Evolutionary conservation across 2,113 vertebrate genomes (phyloP), one percentile per base, ranked within the genome.

Genomic region (Maccullochella peelii): DNA sequence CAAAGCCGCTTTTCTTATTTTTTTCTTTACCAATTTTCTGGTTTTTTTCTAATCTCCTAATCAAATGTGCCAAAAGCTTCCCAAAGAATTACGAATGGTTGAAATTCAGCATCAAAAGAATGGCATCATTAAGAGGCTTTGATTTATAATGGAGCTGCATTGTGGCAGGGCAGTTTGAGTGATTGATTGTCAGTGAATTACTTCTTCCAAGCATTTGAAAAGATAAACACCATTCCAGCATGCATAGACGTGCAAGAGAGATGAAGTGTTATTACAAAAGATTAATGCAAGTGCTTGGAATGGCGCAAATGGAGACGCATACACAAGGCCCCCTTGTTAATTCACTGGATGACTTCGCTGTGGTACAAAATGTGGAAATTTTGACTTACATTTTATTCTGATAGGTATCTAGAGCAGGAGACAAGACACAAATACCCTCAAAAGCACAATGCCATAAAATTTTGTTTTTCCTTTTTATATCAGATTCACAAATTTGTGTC

Each of bases 21-120:
- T 73, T 82, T 94, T 96, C 27, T 49, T 61, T 91, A 44, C 61
- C 75, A 66, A 94, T 95, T 95, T 94, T 95, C 87, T 89, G 8
- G 80, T 72, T 65, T 66, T 96, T 93, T 38, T 38, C 86, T 94
- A 95, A 95, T 96, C 93, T 90, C 82, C 27, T 92, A 95, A 98
- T 97, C 96, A 98, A 97, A 97, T 95, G 86, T 88, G 87, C 96
- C 89, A 92, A 95, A 91, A 95, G 86, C 96, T 96, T 95, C 93
- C 93, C 94, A 95, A 94, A 84, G 93, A 96, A 96, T 92, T 95
- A 30, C 91, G 94, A 96, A 95, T 88, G 91, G 94, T 94, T 92
- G 85, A 95, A 95, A 94, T 95, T 95, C 93, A 89, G 54, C 88
- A 80, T 94, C 91, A 89, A 93, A 92, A 94, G 96, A 95, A 95